These are phyloP conservation scores for Cavia porcellus DNA, from an alignment of 2,113 vertebrate genomes.

Conservation along the genomic window DNA sequence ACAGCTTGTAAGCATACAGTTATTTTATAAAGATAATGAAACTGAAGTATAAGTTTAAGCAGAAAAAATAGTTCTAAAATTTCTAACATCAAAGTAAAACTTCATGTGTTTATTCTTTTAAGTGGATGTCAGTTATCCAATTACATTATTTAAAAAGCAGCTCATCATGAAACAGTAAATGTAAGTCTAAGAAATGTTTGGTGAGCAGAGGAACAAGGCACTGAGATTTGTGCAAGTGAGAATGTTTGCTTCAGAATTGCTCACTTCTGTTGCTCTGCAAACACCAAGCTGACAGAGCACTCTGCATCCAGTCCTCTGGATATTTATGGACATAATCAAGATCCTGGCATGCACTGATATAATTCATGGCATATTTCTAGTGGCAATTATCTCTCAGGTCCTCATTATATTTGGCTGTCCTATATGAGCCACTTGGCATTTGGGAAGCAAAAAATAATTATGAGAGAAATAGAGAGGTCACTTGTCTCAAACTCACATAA, in stretches of 20 bases:
- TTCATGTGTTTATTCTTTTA: not conserved
- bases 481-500: constrained; percentile 27
- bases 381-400: constrained; percentile 39
- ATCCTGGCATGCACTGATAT: constrained; percentile 1
- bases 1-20: not conserved
- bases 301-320: not conserved
- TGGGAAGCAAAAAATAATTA: constrained; percentile 69
- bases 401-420: constrained; percentile 52
- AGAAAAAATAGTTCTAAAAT: not conserved
- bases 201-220: not conserved
- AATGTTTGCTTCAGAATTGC: not conserved
- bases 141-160: constrained; percentile 28
- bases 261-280: not conserved
- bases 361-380: constrained; percentile 32
- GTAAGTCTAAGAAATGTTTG: not conserved
- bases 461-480: constrained; percentile 30
- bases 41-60: not conserved
- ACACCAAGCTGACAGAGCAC: not conserved
- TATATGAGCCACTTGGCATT: constrained; percentile 72
- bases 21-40: not conserved
- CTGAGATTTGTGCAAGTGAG: not conserved
- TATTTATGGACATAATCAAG: not conserved
- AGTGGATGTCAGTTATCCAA: not conserved
- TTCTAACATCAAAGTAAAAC: not conserved
- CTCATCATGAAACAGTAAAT: not conserved